Evolutionary conservation across 2,888 invertebrate species (phyloP), one percentile per base, ranked within the genome.

Genomic region (Phrixothrix hirtus): DNA sequence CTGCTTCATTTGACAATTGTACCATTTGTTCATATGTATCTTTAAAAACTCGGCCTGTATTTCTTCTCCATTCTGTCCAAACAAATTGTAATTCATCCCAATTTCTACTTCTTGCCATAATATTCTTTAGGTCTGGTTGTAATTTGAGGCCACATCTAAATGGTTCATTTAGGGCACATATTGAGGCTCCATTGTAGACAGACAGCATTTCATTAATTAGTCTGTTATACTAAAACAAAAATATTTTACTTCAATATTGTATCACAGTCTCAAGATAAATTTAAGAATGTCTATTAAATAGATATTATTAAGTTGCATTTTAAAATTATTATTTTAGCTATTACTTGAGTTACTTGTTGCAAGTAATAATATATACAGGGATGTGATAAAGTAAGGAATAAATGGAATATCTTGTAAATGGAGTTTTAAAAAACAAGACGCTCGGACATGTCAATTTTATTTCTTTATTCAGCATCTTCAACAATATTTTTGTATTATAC

Each of bases 11-110:
- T 49, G 89, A 89, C 35, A 92, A 71, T 42, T 87, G 85, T 0
- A 88, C 85, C 49, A 92, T 76, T 73, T 92, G 90, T 54, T 90
- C 88, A 63, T 87, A 93, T 21, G 88, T 77, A 59, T 92, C 90
- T 55, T 88, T 80, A 71, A 92, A 83, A 64, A 89, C 82, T 46
- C 87, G 83, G 0, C 89, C 92, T 0, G 93, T 91, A 58, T 89
- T 87, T 60, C 95, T 81, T 62, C 94, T 82, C 89, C 94, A 96
- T 70, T 92, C 92, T 0, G 87, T 85, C 96, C 96, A 96, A 0
- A 87, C 84, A 67, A 90, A 87, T 63, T 88, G 86, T 48, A 96
- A 76, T 71, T 94, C 92, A 55, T 94, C 89, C 88, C 94, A 94
- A 68, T 95, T 89, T 37, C 90, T 77, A 63, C 86, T 87, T 50